phyloP scores from a whole-genome alignment of 2,797 vertebrate genomes.

The Fratercula arctica region DNA sequence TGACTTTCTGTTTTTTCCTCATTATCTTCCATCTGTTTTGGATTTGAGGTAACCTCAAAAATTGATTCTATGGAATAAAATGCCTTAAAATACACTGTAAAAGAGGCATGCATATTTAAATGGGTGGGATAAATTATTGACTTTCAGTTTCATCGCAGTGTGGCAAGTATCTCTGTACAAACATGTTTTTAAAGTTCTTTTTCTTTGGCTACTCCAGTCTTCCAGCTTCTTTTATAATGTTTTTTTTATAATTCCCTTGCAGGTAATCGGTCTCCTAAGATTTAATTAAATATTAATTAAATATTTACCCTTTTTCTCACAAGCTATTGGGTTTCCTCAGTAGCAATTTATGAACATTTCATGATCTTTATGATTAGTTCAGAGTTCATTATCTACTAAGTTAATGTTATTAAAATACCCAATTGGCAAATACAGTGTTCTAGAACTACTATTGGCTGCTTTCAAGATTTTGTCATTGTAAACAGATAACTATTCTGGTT shows the following conservation, averaged over 20 bases:
- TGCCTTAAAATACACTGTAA: background rate
- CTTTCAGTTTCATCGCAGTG: background rate
- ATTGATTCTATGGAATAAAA: constrained; percentile 11
- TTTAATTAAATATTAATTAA: constrained; percentile 51
- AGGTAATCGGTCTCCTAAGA: constrained; percentile 19
- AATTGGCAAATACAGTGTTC: background rate
- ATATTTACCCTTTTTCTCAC: constrained; percentile 16
- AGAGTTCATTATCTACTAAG: constrained; percentile 5
- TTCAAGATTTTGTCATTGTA: background rate
- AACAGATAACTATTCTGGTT: background rate
- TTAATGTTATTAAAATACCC: constrained; percentile 1
- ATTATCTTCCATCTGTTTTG: constrained; percentile 59
- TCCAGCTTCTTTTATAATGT: background rate
- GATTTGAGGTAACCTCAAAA: constrained; percentile 19
- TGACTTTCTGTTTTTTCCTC: constrained; percentile 33
- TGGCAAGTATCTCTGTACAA: background rate
- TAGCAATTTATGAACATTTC: constrained; percentile 14
- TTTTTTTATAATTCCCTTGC: constrained; percentile 12
- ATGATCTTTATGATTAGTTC: constrained; percentile 11
- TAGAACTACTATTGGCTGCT: background rate
- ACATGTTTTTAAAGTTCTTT: background rate
- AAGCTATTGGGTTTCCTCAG: background rate
- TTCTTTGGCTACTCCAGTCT: background rate
- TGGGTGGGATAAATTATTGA: constrained; percentile 19
- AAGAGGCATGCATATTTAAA: constrained; percentile 22